These are phyloP conservation scores for Palythoa heliodiscus DNA, from an alignment of 92 coral and sea anemone genomes.

Conservation along the genomic window DNA sequence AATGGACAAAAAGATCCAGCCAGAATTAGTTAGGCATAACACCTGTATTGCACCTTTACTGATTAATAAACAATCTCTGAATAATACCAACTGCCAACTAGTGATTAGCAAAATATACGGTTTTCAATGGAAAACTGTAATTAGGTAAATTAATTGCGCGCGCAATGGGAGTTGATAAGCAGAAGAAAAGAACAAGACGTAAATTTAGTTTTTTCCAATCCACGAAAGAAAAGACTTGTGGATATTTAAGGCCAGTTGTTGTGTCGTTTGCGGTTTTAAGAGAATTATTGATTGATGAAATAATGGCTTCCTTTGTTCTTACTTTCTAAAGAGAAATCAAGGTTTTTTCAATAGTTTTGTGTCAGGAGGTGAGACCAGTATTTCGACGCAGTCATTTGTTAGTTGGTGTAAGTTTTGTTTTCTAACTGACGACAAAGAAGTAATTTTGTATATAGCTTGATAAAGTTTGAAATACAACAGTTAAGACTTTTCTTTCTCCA, in stretches of 20 bases:
- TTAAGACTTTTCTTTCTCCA: too few relatives aligned
- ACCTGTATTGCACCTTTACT: conserved; percentile 4
- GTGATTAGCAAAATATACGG: conserved; percentile 8
- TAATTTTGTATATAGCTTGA: too few relatives aligned
- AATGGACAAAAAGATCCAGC: background rate
- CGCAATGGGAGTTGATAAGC: background rate
- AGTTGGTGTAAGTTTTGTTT: background rate
- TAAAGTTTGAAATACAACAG: too few relatives aligned
- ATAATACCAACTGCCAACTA: background rate
- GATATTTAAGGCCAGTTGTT: conserved; percentile 1
- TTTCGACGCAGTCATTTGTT: background rate
- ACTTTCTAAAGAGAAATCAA: conserved; percentile 24
- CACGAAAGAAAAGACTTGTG: background rate
- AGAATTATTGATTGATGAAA: conserved; percentile 24
- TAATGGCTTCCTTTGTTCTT: conserved; percentile 25
- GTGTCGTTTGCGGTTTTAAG: conserved; percentile 22
- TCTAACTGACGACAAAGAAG: too few relatives aligned
- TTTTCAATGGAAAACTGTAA: conserved; percentile 12
- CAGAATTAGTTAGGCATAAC: conserved; percentile 14
- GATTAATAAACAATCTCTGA: conserved; percentile 8
- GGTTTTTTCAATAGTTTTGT: background rate
- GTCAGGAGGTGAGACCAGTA: background rate
- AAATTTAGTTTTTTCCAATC: background rate
- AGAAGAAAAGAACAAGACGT: background rate
- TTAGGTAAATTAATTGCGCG: conserved; percentile 19